phyloP scores from a whole-genome alignment of 1,140 invertebrate species.

The Mya arenaria region DNA sequence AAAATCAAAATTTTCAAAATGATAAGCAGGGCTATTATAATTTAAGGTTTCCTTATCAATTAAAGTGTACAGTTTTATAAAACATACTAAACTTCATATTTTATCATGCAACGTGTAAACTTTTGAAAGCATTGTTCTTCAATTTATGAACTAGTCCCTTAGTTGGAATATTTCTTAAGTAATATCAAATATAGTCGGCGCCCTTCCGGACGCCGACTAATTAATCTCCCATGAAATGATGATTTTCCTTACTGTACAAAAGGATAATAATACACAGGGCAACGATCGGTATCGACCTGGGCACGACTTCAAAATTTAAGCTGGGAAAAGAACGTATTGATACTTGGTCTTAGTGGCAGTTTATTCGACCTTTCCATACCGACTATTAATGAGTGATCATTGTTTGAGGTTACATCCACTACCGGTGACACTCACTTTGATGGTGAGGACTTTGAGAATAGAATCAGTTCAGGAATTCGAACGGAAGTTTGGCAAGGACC shows the following conservation, averaged over 20 bases:
- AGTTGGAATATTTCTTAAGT: too few relatives aligned
- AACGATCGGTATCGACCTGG: slow-evolving; percentile 78
- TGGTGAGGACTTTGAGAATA: slow-evolving; percentile 85
- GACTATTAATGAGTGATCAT: slow-evolving; percentile 84
- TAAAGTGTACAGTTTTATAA: too few relatives aligned
- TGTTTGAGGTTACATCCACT: slow-evolving; percentile 89
- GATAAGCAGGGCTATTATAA: too few relatives aligned
- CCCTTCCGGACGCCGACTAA: too few relatives aligned
- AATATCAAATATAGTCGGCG: too few relatives aligned
- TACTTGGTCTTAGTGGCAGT: slow-evolving; percentile 74
- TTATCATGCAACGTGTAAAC: too few relatives aligned
- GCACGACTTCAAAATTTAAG: slow-evolving; percentile 84
- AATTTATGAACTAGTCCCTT: too few relatives aligned
- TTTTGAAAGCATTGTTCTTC: too few relatives aligned
- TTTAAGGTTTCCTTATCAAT: too few relatives aligned
- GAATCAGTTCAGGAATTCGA: slow-evolving; percentile 80
- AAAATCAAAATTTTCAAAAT: too few relatives aligned
- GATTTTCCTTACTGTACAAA: too few relatives aligned
- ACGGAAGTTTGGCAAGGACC: slow-evolving; percentile 97
- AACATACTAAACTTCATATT: too few relatives aligned
- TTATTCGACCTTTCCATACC: slow-evolving; percentile 75
- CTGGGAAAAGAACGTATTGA: slow-evolving; percentile 74
- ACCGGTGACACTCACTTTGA: slow-evolving; percentile 77
- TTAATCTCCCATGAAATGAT: not conserved
- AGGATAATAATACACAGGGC: slow-evolving; percentile 56